Percentiles rank a stretch among this genome's conserved stretches.
These are phyloP conservation scores for Harpalus rubripes DNA, from an alignment of 2,888 invertebrate species.

Conservation along the genomic window DNA sequence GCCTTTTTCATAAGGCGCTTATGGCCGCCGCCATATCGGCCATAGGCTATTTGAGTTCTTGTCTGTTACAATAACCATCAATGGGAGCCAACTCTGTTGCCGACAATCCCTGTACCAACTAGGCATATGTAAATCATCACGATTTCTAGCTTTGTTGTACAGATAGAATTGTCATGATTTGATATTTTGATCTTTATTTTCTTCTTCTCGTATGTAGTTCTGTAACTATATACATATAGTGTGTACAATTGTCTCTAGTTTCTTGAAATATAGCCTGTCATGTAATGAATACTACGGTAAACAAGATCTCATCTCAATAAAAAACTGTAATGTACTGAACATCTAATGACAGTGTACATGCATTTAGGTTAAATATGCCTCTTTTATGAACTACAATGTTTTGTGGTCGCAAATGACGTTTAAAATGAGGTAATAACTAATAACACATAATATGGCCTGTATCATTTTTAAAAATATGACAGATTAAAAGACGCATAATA, in stretches of 20 bases:
- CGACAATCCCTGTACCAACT: too few species aligned
- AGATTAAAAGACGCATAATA: too few species aligned
- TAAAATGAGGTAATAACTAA: background rate
- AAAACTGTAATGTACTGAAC: background rate
- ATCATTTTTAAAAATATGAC: too few species aligned
- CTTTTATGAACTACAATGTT: too few species aligned
- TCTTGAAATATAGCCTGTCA: constrained; percentile 23
- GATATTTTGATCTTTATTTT: too few species aligned
- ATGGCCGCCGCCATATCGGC: too few species aligned
- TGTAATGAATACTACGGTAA: background rate
- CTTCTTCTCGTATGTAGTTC: background rate
- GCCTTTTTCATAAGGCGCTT: too few species aligned
- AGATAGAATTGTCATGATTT: background rate
- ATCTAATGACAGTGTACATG: background rate
- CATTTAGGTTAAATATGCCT: constrained; percentile 9
- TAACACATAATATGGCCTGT: background rate
- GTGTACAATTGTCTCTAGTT: constrained; percentile 22
- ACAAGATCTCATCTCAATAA: background rate
- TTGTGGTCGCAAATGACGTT: background rate
- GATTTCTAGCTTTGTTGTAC: too few species aligned
- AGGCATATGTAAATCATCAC: too few species aligned
- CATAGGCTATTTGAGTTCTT: too few species aligned
- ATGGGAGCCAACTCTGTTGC: too few species aligned
- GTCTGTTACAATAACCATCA: too few species aligned
- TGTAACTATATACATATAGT: constrained; percentile 16